A percentile compares a stretch with the other conserved stretches of the same genome.
Conservation (phyloP, 2,888 invertebrate species). For the Teinopalpus imperialis region DNA sequence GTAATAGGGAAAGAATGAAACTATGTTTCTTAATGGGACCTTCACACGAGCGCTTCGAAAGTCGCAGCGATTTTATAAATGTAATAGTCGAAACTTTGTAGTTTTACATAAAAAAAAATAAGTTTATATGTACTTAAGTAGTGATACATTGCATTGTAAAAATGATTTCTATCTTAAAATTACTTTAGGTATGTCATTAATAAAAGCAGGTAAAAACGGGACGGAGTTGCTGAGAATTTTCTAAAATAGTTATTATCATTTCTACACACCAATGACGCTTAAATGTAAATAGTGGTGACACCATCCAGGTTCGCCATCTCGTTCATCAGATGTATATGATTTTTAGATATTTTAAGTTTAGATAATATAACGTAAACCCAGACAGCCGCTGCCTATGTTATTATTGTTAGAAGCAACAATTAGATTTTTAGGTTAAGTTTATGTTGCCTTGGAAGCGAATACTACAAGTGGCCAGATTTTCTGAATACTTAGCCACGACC, state of each 20-base stretch:
- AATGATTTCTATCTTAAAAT: constrained; percentile 30
- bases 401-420: no score
- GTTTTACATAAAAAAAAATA: no score
- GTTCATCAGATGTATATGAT: no score
- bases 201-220: constrained; percentile 34
- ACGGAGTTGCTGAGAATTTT: constrained; percentile 36
- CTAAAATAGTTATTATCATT: constrained; percentile 38
- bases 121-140: constrained; percentile 36
- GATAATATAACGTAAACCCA: no score
- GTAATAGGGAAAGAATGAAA: constrained; percentile 40
- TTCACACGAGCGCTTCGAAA: constrained; percentile 15
- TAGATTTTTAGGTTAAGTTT: no score
- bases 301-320: no score
- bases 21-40: constrained; percentile 38
- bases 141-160: constrained; percentile 37
- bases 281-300: no score
- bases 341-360: no score
- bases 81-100: not conserved
- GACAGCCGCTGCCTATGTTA: no score
- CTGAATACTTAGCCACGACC: no score
- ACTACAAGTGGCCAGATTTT: no score
- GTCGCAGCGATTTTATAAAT: constrained; percentile 5
- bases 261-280: constrained; percentile 48
- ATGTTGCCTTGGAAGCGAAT: no score
- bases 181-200: constrained; percentile 27